Base-by-base conservation (phyloP, 2,113 vertebrate genomes). In the Sturnus vulgaris region DNA sequence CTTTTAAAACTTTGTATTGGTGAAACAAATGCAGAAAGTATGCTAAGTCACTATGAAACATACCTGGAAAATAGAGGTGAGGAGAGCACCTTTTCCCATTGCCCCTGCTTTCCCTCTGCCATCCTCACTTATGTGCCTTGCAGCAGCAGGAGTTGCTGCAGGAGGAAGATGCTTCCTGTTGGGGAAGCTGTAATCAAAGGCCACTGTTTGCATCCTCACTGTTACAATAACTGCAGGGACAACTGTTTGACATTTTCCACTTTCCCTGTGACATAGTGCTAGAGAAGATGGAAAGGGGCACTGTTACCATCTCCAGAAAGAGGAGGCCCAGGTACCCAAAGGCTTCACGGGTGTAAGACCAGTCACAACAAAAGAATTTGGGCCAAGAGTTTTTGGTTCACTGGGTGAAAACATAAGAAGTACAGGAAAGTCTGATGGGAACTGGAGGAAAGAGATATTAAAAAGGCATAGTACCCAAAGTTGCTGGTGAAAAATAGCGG, bases 1-100 rank as follows among this genome's bases (percentile, higher is more conserved):
- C 59, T 80, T 65, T 66, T 52, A 81, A 82, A 94, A 81, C 59
- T 92, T 90, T 12, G 3, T 95, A 63, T 94, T 57, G 39, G 14
- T 89, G 70, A 72, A 76, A 77, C 42, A 42, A 30, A 13, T 19
- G 9, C 1, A 2, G 50, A 14, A 88, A 63, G 27, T n/a, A 31
- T 30, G 23, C 21, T 56, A 59, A 57, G n/a, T 83, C 16, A 31
- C 30, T 35, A 6, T 47, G 22, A 63, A 77, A 40, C 24, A 35
- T 10, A 2, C 9, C 39, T 86, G 55, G 28, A 57, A 69, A 65
- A 37, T n/a, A 72, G 47, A 25, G 31, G 18, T 53, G 39, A 78
- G 66, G 19, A 84, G 52, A 50, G 10, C 49, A 56, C 19, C 7
- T 89, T 66, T 70, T 52, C 14, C 11, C 7, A 3, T n/a, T 68